These are phyloP conservation scores for Trissolcus basalis DNA, from an alignment of 1,140 invertebrate species.

Conservation along the genomic window DNA sequence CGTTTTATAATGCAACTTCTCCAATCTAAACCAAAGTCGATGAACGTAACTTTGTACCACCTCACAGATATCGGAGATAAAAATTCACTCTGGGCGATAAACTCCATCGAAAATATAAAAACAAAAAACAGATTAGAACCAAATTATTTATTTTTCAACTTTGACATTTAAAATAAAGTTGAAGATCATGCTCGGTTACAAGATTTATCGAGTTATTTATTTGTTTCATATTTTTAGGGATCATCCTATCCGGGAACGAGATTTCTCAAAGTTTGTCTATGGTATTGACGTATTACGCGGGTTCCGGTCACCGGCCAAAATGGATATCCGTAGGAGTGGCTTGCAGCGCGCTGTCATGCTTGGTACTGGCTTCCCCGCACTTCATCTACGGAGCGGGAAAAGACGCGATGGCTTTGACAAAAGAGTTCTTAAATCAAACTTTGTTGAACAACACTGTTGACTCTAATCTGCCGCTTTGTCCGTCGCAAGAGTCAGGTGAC, in stretches of 20 bases:
- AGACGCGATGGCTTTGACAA: constrained; percentile 74
- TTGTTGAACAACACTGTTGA: constrained; percentile 60
- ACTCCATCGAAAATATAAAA: neutral
- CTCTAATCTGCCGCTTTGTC: constrained; percentile 62
- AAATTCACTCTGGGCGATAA: constrained; percentile 13
- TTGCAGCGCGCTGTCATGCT: constrained; percentile 80
- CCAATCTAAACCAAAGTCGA: constrained; percentile 38
- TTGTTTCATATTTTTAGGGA: constrained; percentile 74
- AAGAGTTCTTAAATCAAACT: constrained; percentile 71
- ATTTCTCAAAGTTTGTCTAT: constrained; percentile 81
- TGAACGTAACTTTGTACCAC: constrained; percentile 25
- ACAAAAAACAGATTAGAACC: neutral
- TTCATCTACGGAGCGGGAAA: constrained; percentile 81
- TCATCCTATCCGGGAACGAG: constrained; percentile 84
- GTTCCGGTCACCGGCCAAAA: constrained; percentile 78
- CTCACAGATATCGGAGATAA: constrained; percentile 33
- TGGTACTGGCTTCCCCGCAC: constrained; percentile 81
- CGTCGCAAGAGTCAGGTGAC: constrained; percentile 59
- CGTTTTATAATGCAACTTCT: constrained; percentile 30
- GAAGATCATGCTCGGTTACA: too few species aligned
- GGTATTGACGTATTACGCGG: constrained; percentile 80
- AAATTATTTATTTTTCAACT: too few species aligned
- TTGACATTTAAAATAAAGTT: too few species aligned
- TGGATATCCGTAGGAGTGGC: constrained; percentile 82
- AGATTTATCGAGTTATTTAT: too few species aligned